These are phyloP conservation scores for Thalassarche chlororhynchos DNA, from an alignment of 2,113 vertebrate genomes.

Conservation along the genomic window DNA sequence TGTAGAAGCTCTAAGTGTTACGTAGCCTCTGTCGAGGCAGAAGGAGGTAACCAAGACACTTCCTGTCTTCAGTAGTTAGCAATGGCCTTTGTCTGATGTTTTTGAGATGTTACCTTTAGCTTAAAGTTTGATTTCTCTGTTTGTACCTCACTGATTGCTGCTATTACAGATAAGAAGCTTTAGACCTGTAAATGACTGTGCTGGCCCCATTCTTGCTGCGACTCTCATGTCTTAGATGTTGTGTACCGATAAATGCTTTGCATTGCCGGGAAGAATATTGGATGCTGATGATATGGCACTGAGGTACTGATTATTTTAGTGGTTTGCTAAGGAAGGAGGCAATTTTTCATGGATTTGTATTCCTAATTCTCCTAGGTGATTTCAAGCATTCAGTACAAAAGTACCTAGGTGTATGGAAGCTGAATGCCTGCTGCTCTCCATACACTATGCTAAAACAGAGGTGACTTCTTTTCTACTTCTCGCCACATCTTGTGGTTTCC, in stretches of 20 bases:
- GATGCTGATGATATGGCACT: neutral
- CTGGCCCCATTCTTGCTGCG: neutral
- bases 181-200: neutral
- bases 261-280: neutral
- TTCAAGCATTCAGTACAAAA: neutral
- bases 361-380: neutral
- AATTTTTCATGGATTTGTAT: neutral
- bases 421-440: neutral
- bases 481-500: neutral
- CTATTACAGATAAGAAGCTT: neutral
- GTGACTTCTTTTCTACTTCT: neutral
- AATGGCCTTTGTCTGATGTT: neutral
- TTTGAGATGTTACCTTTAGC: neutral
- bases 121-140: neutral
- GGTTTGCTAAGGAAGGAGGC: neutral
- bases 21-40: neutral
- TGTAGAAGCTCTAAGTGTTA: neutral
- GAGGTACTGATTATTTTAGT: neutral
- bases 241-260: neutral
- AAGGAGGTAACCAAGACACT: neutral
- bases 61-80: neutral
- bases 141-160: neutral
- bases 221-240: neutral
- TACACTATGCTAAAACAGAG: neutral
- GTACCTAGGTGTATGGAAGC: neutral